Evolutionary conservation across 2,113 vertebrate species (phyloP).

Genomic region (Butastur rufipennis): DNA sequence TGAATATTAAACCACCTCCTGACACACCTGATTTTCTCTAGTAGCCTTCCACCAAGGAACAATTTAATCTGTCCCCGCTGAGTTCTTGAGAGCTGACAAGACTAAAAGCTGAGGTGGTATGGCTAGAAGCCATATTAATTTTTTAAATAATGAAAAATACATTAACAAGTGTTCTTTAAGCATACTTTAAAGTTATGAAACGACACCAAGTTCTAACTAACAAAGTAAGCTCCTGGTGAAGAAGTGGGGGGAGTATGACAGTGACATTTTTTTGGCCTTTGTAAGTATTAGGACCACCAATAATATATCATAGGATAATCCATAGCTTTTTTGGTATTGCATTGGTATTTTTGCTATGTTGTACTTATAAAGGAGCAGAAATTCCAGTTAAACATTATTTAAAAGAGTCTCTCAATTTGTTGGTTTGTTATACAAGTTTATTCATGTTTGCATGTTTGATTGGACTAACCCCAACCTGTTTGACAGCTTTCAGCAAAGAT

Average conservation of each 20-base stretch:
- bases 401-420: neutral
- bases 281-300: neutral
- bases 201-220: neutral
- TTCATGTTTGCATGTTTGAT: neutral
- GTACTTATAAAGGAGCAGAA: neutral
- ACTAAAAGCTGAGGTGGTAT: neutral
- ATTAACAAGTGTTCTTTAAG: conserved; percentile 19
- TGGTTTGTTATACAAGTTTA: neutral
- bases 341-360: neutral
- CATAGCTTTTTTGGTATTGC: neutral
- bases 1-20: neutral
- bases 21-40: conserved; percentile 32
- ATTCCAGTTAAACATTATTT: neutral
- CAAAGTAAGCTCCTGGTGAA: neutral
- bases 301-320: neutral
- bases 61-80: conserved; percentile 2
- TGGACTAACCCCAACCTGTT: neutral
- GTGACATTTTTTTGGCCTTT: neutral
- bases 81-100: neutral
- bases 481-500: neutral
- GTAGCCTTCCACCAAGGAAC: neutral
- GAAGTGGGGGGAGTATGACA: neutral
- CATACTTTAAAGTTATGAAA: conserved; percentile 13
- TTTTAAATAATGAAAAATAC: conserved; percentile 45
- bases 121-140: conserved; percentile 23